Evolutionary conservation across 2,888 invertebrate genomes (phyloP).

Genomic region (Drosophila robusta): DNA sequence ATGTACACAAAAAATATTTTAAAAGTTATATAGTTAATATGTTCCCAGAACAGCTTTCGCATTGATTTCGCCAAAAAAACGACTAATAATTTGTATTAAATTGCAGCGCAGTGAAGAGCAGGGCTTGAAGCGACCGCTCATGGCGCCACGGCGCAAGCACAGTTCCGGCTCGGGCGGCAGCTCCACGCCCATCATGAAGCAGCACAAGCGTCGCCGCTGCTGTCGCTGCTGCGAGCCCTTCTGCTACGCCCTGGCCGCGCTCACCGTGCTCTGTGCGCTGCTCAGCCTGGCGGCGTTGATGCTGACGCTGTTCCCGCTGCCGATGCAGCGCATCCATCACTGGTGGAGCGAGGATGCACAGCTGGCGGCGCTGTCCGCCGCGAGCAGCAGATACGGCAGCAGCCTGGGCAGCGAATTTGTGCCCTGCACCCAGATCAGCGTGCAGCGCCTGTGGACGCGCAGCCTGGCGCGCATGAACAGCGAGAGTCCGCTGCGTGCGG

Average conservation of each 20-base stretch:
- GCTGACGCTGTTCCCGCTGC: conserved; percentile 88
- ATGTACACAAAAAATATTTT: too few relatives aligned
- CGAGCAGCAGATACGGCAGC: conserved; percentile 62
- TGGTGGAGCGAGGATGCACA: conserved; percentile 86
- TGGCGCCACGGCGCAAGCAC: conserved; percentile 89
- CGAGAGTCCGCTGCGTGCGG: conserved; percentile 90
- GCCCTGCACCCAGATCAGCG: conserved; percentile 84
- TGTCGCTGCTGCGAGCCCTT: conserved; percentile 88
- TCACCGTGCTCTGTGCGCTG: conserved; percentile 87
- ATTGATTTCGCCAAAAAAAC: neutral
- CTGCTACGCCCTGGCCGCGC: conserved; percentile 88
- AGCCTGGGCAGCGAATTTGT: conserved; percentile 82
- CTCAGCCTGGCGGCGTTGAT: conserved; percentile 88
- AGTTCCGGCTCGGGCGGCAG: conserved; percentile 68
- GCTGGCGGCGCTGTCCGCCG: conserved; percentile 22
- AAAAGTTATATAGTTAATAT: neutral
- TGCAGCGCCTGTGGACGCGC: conserved; percentile 88
- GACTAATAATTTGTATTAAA: conserved; percentile 4
- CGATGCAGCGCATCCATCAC: conserved; percentile 87
- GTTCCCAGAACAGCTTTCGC: neutral
- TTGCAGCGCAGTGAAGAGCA: conserved; percentile 88
- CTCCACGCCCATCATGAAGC: conserved; percentile 86
- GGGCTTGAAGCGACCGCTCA: conserved; percentile 89
- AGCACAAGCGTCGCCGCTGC: conserved; percentile 84
- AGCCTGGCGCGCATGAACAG: conserved; percentile 90